Conservation (phyloP, 2,888 invertebrate genomes). For the Thalpophila matura region DNA sequence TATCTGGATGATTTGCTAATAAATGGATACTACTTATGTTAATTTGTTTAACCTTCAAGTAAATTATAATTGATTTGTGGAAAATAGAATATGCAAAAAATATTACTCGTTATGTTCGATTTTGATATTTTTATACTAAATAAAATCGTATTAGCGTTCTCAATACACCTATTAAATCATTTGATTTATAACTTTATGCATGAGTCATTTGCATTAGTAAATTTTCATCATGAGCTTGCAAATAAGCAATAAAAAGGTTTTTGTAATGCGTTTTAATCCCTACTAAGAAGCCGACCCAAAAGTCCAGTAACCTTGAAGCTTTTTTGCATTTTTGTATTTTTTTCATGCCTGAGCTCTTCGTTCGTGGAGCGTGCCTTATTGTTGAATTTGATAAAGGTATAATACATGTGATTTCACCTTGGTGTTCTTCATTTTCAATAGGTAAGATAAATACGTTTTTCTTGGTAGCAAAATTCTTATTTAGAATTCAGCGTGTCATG, state of each 20-base stretch:
- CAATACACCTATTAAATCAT: neutral
- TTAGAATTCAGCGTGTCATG: no score
- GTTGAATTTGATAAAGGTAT: slow-evolving; percentile 27
- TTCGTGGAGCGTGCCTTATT: slow-evolving; percentile 31
- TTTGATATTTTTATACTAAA: neutral
- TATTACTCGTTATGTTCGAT: neutral
- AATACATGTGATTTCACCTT: slow-evolving; percentile 19
- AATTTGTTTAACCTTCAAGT: neutral
- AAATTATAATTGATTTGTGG: neutral
- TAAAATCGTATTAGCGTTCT: neutral
- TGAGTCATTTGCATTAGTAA: slow-evolving; percentile 7
- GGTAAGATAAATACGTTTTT: no score
- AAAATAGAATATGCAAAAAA: neutral
- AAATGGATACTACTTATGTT: neutral
- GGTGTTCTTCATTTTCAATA: no score
- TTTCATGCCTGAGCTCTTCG: slow-evolving; percentile 39
- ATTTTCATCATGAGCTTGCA: slow-evolving; percentile 25
- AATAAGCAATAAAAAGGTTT: slow-evolving; percentile 45
- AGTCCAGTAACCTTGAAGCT: slow-evolving; percentile 39
- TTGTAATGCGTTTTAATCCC: slow-evolving; percentile 41
- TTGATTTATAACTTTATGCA: neutral
- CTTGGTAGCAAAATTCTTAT: no score
- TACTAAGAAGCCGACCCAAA: slow-evolving; percentile 20
- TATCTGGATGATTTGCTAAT: slow-evolving; percentile 1
- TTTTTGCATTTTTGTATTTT: slow-evolving; percentile 36